Percentiles rank a stretch among this genome's conserved stretches.
phyloP scores from a whole-genome alignment of 1,140 invertebrate genomes.

The Cydia fagiglandana region DNA sequence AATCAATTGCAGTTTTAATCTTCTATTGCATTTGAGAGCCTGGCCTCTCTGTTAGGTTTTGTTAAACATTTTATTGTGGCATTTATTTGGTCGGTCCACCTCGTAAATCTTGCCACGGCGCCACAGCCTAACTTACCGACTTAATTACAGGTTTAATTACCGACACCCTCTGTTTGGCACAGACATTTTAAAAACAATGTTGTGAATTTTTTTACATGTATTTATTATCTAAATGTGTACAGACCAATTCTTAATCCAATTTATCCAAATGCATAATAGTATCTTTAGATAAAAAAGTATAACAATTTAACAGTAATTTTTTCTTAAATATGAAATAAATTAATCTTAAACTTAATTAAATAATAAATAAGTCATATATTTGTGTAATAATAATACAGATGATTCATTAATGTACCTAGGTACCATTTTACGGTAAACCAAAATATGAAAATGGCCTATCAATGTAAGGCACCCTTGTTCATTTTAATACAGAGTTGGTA shows the following conservation, averaged over 20 bases:
- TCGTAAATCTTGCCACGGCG: no score
- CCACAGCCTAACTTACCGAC: no score
- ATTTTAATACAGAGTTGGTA: not conserved
- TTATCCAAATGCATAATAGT: not conserved
- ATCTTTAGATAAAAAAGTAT: not conserved
- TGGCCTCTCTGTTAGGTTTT: no score
- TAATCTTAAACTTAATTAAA: not conserved
- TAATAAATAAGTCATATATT: no score
- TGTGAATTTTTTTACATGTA: not conserved
- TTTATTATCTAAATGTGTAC: constrained; percentile 2
- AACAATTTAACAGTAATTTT: not conserved
- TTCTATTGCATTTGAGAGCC: no score
- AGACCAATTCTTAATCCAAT: not conserved
- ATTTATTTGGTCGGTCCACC: no score
- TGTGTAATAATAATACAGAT: no score
- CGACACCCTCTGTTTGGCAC: no score
- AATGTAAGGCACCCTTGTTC: not conserved
- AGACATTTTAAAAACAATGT: not conserved
- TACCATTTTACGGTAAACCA: not conserved
- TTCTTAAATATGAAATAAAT: constrained; percentile 3
- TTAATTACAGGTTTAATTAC: no score
- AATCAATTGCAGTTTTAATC: no score
- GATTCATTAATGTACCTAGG: no score
- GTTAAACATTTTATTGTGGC: no score
- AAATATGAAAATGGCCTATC: not conserved